Percentiles rank a stretch among this genome's conserved stretches.
Evolutionary conservation across 2,113 vertebrate species (phyloP).

Genomic region (Lipophrys pholis): DNA sequence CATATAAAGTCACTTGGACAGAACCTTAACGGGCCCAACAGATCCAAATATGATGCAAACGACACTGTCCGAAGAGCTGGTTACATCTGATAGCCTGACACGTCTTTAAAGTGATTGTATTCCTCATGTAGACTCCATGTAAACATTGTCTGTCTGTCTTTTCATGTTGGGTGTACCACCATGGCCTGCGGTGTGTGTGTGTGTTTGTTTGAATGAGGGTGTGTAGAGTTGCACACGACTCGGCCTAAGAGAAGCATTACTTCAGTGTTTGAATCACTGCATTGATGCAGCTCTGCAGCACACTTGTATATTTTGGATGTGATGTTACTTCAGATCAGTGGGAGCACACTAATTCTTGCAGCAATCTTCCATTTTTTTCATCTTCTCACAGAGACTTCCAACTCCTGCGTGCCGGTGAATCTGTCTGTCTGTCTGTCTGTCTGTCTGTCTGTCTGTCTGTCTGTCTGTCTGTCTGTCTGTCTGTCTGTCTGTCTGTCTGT

Average conservation of each 20-base stretch:
- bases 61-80: background rate
- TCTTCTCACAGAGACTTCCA: background rate
- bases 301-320: constrained; percentile 41
- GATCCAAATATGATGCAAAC: constrained; percentile 35
- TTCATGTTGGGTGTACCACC: constrained; percentile 25
- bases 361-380: constrained; percentile 27
- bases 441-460: background rate
- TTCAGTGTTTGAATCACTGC: constrained; percentile 32
- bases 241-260: constrained; percentile 10
- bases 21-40: background rate
- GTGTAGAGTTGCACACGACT: constrained; percentile 6
- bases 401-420: background rate
- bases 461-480: constrained; percentile 10
- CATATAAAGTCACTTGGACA: constrained; percentile 1
- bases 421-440: constrained; percentile 17
- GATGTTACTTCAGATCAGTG: constrained; percentile 35
- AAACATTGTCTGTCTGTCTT: constrained; percentile 31
- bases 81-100: constrained; percentile 26
- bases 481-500: constrained; percentile 3
- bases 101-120: constrained; percentile 34
- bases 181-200: constrained; percentile 12
- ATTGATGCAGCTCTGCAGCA: constrained; percentile 39
- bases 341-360: constrained; percentile 37
- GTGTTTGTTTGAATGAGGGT: background rate
- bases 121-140: constrained; percentile 27